A percentile compares a stretch with the other conserved stretches of the same genome.
Conservation (phyloP, 2,888 invertebrate species). For the Kuschelorhynchus macadamiae region DNA sequence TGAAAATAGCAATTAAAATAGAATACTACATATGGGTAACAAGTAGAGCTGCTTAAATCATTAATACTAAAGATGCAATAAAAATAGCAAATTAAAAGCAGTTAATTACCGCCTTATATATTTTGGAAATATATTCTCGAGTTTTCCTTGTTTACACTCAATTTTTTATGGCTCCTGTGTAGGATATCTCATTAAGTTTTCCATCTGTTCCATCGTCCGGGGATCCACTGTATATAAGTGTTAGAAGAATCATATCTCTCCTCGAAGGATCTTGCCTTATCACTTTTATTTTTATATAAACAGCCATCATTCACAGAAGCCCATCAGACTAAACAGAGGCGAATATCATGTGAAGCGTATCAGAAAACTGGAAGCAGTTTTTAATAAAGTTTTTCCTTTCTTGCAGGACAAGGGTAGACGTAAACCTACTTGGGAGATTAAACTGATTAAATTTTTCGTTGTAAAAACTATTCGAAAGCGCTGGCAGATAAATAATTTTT, state of each 20-base stretch:
- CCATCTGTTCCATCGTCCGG: no score
- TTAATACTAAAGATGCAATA: no score
- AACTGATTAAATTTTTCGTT: slow-evolving; percentile 44
- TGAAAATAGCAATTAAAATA: no score
- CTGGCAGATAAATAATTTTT: slow-evolving; percentile 45
- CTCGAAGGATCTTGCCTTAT: slow-evolving; percentile 29
- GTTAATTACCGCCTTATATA: no score
- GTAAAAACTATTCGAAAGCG: slow-evolving; percentile 39
- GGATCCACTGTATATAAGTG: background rate
- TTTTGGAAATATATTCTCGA: no score
- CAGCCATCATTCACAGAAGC: slow-evolving; percentile 45
- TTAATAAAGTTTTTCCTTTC: slow-evolving; percentile 46
- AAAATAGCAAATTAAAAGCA: no score
- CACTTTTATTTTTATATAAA: slow-evolving; percentile 38
- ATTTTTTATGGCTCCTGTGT: no score
- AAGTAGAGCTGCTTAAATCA: no score
- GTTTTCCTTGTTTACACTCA: no score
- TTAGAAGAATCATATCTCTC: slow-evolving; percentile 28
- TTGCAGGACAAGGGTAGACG: slow-evolving; percentile 47
- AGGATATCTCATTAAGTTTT: no score
- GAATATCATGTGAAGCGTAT: slow-evolving; percentile 45
- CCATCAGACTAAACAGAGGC: slow-evolving; percentile 42
- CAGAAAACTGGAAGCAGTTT: slow-evolving; percentile 44
- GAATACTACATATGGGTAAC: no score
- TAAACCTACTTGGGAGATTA: slow-evolving; percentile 46